Evolutionary conservation across 2,888 invertebrate genomes (phyloP).

Genomic region (Eupithecia insigniata): DNA sequence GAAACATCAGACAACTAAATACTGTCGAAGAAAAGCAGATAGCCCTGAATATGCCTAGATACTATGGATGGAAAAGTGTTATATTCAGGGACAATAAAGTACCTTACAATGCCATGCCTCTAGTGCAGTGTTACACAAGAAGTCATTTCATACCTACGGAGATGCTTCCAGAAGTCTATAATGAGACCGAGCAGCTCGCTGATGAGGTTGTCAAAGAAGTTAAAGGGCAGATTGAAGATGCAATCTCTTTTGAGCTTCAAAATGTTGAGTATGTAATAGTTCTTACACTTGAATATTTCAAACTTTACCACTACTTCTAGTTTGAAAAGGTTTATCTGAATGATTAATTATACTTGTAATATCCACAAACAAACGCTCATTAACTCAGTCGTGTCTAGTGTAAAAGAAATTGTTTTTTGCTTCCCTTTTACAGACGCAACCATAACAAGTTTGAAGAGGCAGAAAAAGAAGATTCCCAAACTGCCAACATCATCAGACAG

Average conservation of each 20-base stretch:
- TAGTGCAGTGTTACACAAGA: slow-evolving; percentile 90
- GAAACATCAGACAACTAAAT: slow-evolving; percentile 85
- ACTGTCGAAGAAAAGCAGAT: slow-evolving; percentile 94
- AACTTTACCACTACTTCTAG: neutral
- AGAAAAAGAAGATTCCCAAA: slow-evolving; percentile 74
- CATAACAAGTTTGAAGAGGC: slow-evolving; percentile 53
- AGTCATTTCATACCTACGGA: slow-evolving; percentile 87
- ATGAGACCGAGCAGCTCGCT: slow-evolving; percentile 73
- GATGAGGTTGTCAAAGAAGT: slow-evolving; percentile 79
- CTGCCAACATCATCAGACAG: slow-evolving; percentile 85
- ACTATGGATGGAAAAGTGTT: slow-evolving; percentile 89
- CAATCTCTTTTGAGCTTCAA: slow-evolving; percentile 85
- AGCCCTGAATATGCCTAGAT: slow-evolving; percentile 91
- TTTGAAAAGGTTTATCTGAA: neutral
- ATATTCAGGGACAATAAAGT: slow-evolving; percentile 84
- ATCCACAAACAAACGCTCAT: neutral
- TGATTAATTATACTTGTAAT: neutral
- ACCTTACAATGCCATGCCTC: slow-evolving; percentile 88
- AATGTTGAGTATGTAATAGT: slow-evolving; percentile 80
- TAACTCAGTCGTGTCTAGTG: neutral
- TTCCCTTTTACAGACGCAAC: slow-evolving; percentile 51
- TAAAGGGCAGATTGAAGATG: slow-evolving; percentile 86
- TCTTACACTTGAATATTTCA: neutral
- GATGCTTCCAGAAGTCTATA: slow-evolving; percentile 85
- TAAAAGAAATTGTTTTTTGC: neutral